phyloP scores from a whole-genome alignment of 2,797 vertebrate species.

The Poecilia gillii region DNA sequence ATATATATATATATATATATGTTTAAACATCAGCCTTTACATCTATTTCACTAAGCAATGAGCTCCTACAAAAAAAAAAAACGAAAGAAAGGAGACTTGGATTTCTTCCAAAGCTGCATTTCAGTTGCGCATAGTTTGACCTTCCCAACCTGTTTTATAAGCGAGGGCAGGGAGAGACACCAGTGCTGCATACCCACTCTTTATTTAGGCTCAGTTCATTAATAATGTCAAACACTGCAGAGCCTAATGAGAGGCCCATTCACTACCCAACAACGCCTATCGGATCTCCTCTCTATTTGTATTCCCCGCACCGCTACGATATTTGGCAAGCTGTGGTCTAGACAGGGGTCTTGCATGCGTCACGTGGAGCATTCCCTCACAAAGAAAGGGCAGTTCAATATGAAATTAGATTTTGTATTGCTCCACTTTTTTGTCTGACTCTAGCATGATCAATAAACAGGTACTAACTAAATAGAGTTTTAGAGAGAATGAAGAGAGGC shows the following conservation, averaged over 20 bases:
- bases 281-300: conserved; percentile 67
- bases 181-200: conserved; percentile 42
- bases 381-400: conserved; percentile 81
- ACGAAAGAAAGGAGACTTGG: conserved; percentile 5
- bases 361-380: conserved; percentile 65
- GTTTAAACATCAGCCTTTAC: conserved; percentile 2
- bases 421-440: conserved; percentile 71
- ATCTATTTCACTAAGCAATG: conserved; percentile 22
- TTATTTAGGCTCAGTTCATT: conserved; percentile 55
- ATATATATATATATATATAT: not conserved
- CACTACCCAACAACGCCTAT: conserved; percentile 54
- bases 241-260: conserved; percentile 52
- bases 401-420: conserved; percentile 76
- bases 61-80: conserved; percentile 10
- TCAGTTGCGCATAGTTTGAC: conserved; percentile 48
- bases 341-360: conserved; percentile 65
- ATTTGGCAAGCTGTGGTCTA: conserved; percentile 76
- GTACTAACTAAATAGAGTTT: conserved; percentile 73
- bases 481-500: conserved; percentile 57
- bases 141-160: conserved; percentile 49
- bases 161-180: conserved; percentile 46
- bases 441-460: conserved; percentile 78
- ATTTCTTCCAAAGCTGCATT: conserved; percentile 45
- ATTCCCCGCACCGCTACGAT: conserved; percentile 72
- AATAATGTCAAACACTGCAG: conserved; percentile 61